A percentile compares a stretch with the other conserved stretches of the same genome.
phyloP scores from a whole-genome alignment of 2,113 vertebrate species.

The Sturnira hondurensis region DNA sequence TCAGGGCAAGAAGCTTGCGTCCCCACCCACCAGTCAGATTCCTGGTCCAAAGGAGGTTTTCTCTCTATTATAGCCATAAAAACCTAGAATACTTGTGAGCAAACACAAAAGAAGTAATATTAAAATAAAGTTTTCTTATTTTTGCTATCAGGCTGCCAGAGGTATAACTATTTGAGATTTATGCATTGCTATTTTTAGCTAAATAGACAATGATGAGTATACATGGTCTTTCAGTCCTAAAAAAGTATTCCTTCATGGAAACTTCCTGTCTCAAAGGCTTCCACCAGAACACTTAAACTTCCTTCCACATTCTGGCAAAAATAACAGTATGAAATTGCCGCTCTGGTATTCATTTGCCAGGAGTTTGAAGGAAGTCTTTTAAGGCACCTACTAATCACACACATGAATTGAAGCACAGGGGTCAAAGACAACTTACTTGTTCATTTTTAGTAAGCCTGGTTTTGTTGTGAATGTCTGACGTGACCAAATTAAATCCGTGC shows the following conservation, averaged over 20 bases:
- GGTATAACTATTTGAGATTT: background rate
- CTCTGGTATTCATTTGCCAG: background rate
- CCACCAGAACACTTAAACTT: background rate
- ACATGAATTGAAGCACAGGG: background rate
- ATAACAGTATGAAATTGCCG: background rate
- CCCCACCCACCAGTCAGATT: background rate
- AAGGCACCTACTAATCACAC: background rate
- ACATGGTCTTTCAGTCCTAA: constrained; percentile 27
- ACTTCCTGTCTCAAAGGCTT: background rate
- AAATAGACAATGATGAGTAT: background rate
- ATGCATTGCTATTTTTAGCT: constrained; percentile 23
- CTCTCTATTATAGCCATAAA: background rate
- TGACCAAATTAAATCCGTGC: constrained; percentile 94
- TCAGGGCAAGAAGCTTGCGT: background rate
- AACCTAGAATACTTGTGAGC: background rate
- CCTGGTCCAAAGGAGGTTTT: background rate
- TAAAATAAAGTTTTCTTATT: background rate
- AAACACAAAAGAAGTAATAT: background rate
- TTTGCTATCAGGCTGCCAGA: background rate
- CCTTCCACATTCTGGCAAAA: background rate
- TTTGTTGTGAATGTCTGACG: constrained; percentile 98
- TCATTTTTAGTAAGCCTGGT: constrained; percentile 96
- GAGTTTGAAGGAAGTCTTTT: background rate
- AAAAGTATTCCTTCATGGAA: constrained; percentile 13
- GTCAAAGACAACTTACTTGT: constrained; percentile 84